Evolutionary conservation across 2,888 invertebrate species (phyloP).

Genomic region (Pasiphila rectangulata): DNA sequence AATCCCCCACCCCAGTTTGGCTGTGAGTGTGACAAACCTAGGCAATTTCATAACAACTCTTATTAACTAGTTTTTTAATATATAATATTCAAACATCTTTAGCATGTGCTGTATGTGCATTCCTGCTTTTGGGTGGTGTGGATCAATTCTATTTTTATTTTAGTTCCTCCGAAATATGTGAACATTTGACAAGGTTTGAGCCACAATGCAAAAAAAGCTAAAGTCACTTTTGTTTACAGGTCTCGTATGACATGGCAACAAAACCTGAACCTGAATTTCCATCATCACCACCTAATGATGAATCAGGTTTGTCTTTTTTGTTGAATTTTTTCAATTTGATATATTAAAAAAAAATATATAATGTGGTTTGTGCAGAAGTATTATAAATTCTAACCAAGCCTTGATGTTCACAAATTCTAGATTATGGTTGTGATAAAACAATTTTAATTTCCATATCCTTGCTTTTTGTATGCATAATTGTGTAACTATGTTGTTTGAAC

Average conservation of each 20-base stretch:
- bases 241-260: conserved; percentile 68
- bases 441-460: neutral
- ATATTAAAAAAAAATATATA: conserved; percentile 6
- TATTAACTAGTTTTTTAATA: no score
- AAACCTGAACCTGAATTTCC: conserved; percentile 65
- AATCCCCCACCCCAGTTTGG: no score
- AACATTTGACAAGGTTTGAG: neutral
- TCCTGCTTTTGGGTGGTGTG: no score
- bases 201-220: conserved; percentile 2
- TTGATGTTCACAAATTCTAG: neutral
- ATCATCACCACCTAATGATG: conserved; percentile 66
- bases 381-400: neutral
- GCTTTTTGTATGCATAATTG: neutral
- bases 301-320: conserved; percentile 61
- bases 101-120: no score
- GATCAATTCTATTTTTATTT: no score
- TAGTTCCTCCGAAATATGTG: neutral
- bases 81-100: no score
- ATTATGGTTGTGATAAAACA: neutral
- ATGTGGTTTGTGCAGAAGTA: no score
- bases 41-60: no score
- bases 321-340: conserved; percentile 24
- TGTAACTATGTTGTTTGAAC: neutral
- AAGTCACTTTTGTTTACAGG: conserved; percentile 60
- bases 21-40: no score